Evolutionary conservation across 2,113 vertebrate genomes (phyloP).

Genomic region (Corvus moneduloides): DNA sequence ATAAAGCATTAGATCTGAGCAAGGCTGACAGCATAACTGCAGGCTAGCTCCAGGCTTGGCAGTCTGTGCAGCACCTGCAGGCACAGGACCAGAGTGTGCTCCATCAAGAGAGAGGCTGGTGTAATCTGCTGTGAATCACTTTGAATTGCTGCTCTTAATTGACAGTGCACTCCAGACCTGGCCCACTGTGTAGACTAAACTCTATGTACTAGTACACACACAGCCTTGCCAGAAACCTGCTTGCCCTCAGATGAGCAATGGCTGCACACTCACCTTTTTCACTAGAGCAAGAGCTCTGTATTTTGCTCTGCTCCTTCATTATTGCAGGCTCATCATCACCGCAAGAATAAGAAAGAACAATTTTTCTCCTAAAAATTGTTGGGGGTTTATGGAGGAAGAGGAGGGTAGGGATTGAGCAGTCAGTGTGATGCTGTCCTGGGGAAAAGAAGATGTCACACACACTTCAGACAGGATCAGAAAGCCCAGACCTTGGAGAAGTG

Average conservation of each 20-base stretch:
- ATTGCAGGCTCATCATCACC: neutral
- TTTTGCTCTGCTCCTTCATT: conserved; percentile 11
- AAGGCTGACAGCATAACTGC: conserved; percentile 71
- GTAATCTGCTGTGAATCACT: conserved; percentile 67
- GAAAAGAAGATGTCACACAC: neutral
- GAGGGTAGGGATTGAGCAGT: neutral
- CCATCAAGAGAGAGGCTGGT: conserved; percentile 64
- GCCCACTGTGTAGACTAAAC: conserved; percentile 54
- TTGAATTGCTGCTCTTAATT: conserved; percentile 68
- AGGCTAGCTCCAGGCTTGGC: conserved; percentile 76
- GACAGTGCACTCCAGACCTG: conserved; percentile 63
- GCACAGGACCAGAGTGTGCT: conserved; percentile 45
- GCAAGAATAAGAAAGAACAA: neutral
- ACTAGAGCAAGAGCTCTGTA: neutral
- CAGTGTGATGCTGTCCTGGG: neutral
- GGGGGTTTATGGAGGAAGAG: neutral
- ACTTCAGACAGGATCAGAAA: neutral
- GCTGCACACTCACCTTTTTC: conserved; percentile 17
- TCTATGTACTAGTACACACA: neutral
- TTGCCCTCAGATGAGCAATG: conserved; percentile 35
- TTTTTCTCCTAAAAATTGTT: neutral
- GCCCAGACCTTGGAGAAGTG: neutral
- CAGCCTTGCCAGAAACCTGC: conserved; percentile 57
- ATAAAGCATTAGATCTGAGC: conserved; percentile 77
- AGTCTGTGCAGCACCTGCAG: conserved; percentile 71